Evolutionary conservation across 1,140 invertebrate species (phyloP), one percentile per base, ranked within the genome.

Genomic region (Camponotus floridanus): DNA sequence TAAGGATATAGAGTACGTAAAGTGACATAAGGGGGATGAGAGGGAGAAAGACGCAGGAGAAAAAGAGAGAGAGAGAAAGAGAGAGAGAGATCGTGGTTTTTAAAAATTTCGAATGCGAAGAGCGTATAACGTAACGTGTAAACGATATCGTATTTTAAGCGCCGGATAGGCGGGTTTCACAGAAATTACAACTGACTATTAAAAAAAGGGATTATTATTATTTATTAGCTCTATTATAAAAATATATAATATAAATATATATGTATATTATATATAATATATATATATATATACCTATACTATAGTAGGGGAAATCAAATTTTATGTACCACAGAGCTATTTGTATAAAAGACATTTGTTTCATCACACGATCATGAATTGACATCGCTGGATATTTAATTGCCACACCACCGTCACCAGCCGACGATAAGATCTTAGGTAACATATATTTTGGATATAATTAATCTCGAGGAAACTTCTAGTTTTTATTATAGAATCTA

Each of bases 301-400:
- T 88, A 68, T 91, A 91, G 90, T 91, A 91, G 86, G 88, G 61
- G 62, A 91, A 88, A 90, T 88, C 90, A 91, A 91, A 90, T 88
- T 91, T 89, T 89, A 74, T 74, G 88, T 89, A 92, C 86, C 83
- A 88, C 86, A 92, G 90, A 91, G 79, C 86, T 92, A 91, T 92
- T 92, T 92, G 91, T 92, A 92, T 88, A 91, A 92, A 91, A 91
- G 73, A 64, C 87, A 85, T 85, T 84, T 83, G 81, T 91, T 89
- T 87, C 85, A 85, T 33, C 51, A 68, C 36, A 62, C 59, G 55
- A 68, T 48, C 64, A 78, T 79, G 39, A 68, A 86, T 80, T 67
- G n/a, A 70, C 42, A 55, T 86, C 61, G 74, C 62, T 88, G 68
- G 87, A 85, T 45, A 85, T 91, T 88, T 74, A 70, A 91, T 91